Percentiles rank a stretch among this genome's conserved stretches.
Conservation (phyloP, 2,888 invertebrate genomes). For the Hypomecis punctinalis region DNA sequence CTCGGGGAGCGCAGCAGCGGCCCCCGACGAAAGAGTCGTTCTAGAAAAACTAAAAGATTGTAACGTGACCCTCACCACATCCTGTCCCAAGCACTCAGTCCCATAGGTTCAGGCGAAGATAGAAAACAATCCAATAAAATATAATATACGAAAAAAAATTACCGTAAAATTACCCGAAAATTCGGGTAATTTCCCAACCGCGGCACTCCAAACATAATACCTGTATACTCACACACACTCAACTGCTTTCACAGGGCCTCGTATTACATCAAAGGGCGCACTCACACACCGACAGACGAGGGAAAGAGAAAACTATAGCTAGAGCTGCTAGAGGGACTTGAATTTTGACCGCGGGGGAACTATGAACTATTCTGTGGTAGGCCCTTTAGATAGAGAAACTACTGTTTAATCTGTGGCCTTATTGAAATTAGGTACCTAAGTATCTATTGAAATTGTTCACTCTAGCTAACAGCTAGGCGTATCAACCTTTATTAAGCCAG, state of each 20-base stretch:
- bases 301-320: constrained; percentile 36
- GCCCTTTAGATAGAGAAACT: too few species aligned
- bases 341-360: constrained; percentile 32
- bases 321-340: constrained; percentile 24
- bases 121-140: too few species aligned
- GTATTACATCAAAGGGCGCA: constrained; percentile 55
- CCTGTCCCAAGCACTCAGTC: too few species aligned
- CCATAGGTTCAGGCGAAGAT: too few species aligned
- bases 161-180: constrained; percentile 34
- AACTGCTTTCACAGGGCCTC: constrained; percentile 55
- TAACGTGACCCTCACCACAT: too few species aligned
- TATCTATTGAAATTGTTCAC: too few species aligned
- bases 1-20: too few species aligned
- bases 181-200: constrained; percentile 36
- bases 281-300: constrained; percentile 31
- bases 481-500: too few species aligned
- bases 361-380: not conserved
- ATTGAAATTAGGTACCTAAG: constrained; percentile 1
- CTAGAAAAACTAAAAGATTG: too few species aligned
- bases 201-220: constrained; percentile 47
- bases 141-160: too few species aligned
- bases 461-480: too few species aligned
- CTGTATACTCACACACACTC: constrained; percentile 60
- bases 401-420: not conserved
- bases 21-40: too few species aligned